Evolutionary conservation across 2,797 vertebrate species (phyloP).

Genomic region (Dicrostonyx torquatus): DNA sequence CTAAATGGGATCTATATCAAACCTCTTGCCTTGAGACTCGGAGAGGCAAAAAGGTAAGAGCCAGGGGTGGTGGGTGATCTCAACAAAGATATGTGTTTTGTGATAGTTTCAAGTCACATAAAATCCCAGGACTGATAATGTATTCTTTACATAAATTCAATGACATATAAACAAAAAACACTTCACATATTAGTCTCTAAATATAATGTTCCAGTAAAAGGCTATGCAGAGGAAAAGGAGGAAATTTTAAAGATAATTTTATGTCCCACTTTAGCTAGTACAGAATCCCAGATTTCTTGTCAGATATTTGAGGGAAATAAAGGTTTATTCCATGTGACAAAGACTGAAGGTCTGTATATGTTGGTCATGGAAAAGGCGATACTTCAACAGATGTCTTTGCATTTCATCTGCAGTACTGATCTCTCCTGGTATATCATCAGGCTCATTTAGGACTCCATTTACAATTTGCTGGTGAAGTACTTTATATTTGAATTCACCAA

Average conservation of each 20-base stretch:
- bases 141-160: not conserved
- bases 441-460: not conserved
- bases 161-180: not conserved
- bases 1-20: not conserved
- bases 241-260: not conserved
- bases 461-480: not conserved
- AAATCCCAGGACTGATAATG: not conserved
- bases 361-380: not conserved
- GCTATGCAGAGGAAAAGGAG: not conserved
- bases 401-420: not conserved
- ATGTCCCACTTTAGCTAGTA: not conserved
- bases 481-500: not conserved
- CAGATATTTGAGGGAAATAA: not conserved
- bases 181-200: not conserved
- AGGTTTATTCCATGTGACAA: not conserved
- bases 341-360: not conserved
- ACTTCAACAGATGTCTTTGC: not conserved
- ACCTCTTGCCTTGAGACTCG: not conserved
- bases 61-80: not conserved
- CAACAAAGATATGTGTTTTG: not conserved
- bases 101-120: not conserved
- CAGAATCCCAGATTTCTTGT: not conserved
- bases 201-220: slow-evolving; percentile 12
- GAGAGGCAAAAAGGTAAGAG: not conserved
- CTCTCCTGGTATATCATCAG: not conserved